Evolutionary conservation across 1,140 invertebrate genomes (phyloP), one percentile per base, ranked within the genome.

Genomic region (Hormaphis cornu): DNA sequence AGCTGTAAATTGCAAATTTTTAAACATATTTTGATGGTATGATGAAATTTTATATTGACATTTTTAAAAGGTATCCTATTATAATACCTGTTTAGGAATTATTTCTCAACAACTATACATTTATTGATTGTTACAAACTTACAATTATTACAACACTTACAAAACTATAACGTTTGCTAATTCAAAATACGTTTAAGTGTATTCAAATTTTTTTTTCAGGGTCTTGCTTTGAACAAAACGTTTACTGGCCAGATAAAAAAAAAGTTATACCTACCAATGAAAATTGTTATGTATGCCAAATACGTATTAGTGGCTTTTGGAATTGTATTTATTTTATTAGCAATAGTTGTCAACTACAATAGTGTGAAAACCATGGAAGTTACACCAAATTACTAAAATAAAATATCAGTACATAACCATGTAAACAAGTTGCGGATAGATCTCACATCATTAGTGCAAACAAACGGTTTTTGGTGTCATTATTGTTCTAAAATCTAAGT

Each of bases 281-380:
- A 3, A 1, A 50, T 66, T 12, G 46, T 66, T 6, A 66, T 50
- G 22, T 66, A 66, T 5, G 61, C 20, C 7, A 66, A 66, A 35
- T 66, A 33, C 28, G 14, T 50, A 22, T 16, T 66, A 10, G 61
- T 66, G 6, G 26, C 3, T 4, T 16, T 66, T 30, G 61, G 61
- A 9, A 9, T 66, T 16, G 6, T 50, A 9, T 48, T 66, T 16
- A 50, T 66, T 22, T 22, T 66, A 22, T 24, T 66, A 16, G 61
- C 61, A 33, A 6, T 66, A 9, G 28, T 66, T 3, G 3, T 66
- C 18, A 66, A 66, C 28, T 66, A 66, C 12, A 66, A 66, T 24
- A 66, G 61, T 28, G 61, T 66, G 7, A 66, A 66, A 18, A 66
- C 61, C 3, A 50, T 37, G 61, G 61, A 66, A 35, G 20, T 66